Evolutionary conservation across 2,113 vertebrate species (phyloP).

Genomic region (Rattus rattus): DNA sequence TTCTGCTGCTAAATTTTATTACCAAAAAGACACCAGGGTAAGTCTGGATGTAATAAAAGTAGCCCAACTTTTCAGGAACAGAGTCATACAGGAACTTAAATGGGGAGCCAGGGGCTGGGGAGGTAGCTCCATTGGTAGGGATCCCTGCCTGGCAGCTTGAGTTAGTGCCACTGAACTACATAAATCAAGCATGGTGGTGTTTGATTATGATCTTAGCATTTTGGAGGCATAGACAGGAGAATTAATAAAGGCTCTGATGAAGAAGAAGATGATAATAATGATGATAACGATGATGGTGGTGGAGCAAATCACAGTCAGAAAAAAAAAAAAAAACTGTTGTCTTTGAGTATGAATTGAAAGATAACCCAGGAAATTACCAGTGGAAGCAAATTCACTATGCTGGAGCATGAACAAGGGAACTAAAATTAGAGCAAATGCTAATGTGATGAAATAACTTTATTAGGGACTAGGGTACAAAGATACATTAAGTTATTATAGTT

Average conservation of each 20-base stretch:
- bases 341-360: background rate
- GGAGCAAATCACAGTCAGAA: background rate
- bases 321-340: background rate
- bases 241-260: background rate
- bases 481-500: background rate
- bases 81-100: background rate
- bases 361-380: background rate
- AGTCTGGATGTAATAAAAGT: background rate
- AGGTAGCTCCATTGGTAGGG: background rate
- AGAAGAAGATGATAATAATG: too few species aligned
- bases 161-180: too few species aligned
- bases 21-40: background rate
- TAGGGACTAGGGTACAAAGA: background rate
- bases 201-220: background rate
- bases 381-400: constrained; percentile 6
- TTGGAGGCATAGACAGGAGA: background rate
- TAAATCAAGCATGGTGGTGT: background rate
- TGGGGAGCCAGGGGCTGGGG: background rate
- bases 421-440: background rate
- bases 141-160: background rate
- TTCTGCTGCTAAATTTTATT: constrained; percentile 13
- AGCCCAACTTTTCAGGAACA: background rate
- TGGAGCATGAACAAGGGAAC: background rate
- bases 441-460: background rate
- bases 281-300: too few species aligned